These are phyloP conservation scores for Seriola quinqueradiata DNA, from an alignment of 2,113 vertebrate species.

Conservation along the genomic window DNA sequence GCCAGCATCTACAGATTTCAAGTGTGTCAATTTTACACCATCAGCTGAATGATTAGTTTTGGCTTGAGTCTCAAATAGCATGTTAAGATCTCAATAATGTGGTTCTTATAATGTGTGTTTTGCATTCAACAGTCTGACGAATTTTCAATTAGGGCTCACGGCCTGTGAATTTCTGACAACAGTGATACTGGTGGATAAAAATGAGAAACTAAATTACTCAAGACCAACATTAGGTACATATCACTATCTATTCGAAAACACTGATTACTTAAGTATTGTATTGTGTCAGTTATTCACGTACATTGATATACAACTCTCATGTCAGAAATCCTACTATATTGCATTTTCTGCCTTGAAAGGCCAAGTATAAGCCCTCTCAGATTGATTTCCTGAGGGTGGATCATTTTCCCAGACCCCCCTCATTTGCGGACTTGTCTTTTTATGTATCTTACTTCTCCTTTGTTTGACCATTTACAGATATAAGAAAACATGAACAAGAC, in stretches of 20 bases:
- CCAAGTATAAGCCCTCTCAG: background rate
- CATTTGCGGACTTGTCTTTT: background rate
- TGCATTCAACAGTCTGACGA: slow-evolving; percentile 7
- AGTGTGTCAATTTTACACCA: slow-evolving; percentile 2
- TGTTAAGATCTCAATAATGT: background rate
- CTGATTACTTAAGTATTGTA: background rate
- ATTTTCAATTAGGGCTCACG: slow-evolving; percentile 19
- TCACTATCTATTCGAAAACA: background rate
- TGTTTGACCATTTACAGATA: background rate
- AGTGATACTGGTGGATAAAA: slow-evolving; percentile 1
- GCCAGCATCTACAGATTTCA: slow-evolving; percentile 13
- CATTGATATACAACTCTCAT: background rate
- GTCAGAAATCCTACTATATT: background rate
- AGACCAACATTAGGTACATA: background rate
- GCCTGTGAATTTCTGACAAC: background rate
- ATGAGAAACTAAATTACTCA: background rate
- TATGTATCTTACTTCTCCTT: background rate
- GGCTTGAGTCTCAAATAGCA: slow-evolving; percentile 1
- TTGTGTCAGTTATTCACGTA: background rate
- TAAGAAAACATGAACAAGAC: background rate
- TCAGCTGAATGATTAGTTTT: slow-evolving; percentile 14
- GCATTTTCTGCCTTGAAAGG: background rate
- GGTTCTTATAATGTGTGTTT: slow-evolving; percentile 1
- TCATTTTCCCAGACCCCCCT: background rate
- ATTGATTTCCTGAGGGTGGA: background rate